Base-by-base conservation (phyloP, 2,113 vertebrate genomes). In the Columbina picui region DNA sequence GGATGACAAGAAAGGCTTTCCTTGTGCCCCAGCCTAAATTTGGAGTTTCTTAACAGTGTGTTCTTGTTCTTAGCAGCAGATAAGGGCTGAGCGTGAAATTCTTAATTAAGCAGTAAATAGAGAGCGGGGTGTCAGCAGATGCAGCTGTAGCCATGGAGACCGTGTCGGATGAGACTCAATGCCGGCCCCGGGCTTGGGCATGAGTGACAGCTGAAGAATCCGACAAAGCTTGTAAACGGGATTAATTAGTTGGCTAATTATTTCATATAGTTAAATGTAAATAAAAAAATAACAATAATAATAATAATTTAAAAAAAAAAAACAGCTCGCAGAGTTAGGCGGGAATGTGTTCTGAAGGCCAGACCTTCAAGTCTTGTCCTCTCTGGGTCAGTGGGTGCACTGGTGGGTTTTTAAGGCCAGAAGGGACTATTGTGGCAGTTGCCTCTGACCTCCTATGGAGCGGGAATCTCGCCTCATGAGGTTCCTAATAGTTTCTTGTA, bases 91-190 rank as follows among this genome's bases (percentile, higher is more conserved):
- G 98, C 98, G 97, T 98, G 98, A 98, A 98, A 98, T 98, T 98
- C 97, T 98, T 98, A 98, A 98, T 98, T 99, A 98, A 98, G 98
- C 98, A 98, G 98, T 98, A 98, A 99, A 98, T 98, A 98, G 97
- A 97, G 98, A 98, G 97, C 97, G 95, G 98, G 98, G 98, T 98
- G 98, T 98, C 98, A 98, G 98, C 98, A 98, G 98, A 98, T 98
- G 98, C 98, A 98, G 98, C 97, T 91, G 98, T 98, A 98, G 98
- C 95, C 98, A 98, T 98, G 98, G 98, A 97, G 98, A 98, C 98
- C 7, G 91, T 98, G 97, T 90, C 97, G 97, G 98, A 98, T 98
- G 98, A 97, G 93, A 94, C 86, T 94, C 85, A 83, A 53, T 7
- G 47, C 63, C 79, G 88, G 98, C 98, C 98, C 90, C 52, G 0